Conservation (phyloP, 2,113 vertebrate species). For the Dasyprocta punctata region DNA sequence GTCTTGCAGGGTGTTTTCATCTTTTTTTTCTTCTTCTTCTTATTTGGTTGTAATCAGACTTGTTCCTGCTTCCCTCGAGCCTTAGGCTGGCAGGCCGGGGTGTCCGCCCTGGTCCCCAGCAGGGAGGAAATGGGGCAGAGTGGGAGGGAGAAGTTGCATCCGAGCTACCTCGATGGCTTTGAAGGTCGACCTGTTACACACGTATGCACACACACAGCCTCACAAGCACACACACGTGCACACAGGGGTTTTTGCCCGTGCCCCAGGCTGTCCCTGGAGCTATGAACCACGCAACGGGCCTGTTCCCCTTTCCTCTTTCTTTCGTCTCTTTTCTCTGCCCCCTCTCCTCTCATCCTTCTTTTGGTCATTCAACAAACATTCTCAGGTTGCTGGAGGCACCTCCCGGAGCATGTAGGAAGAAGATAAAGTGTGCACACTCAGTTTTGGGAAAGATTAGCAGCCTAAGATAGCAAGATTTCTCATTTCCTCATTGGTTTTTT, state of each 20-base stretch:
- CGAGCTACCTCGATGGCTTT: neutral
- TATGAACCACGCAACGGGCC: neutral
- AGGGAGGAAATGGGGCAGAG: neutral
- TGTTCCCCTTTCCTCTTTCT: neutral
- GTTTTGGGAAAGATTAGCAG: neutral
- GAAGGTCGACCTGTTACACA: neutral
- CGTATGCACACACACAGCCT: neutral
- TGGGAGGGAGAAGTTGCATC: neutral
- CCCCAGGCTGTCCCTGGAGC: neutral
- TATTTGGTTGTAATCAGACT: constrained; percentile 77
- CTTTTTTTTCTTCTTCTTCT: neutral
- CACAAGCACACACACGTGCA: neutral
- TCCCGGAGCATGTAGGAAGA: neutral
- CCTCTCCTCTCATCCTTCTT: neutral
- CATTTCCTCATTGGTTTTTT: neutral
- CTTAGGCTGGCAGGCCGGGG: constrained; percentile 67
- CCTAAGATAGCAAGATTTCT: neutral
- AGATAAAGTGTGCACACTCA: neutral
- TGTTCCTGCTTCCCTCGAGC: constrained; percentile 25
- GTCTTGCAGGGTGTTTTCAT: neutral
- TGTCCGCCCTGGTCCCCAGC: constrained; percentile 67
- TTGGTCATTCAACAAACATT: constrained; percentile 2
- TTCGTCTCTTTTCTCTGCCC: neutral
- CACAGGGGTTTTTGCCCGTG: neutral
- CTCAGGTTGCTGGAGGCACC: neutral